Conservation (phyloP, 2,113 vertebrate species). For the Zosterops japonicus region DNA sequence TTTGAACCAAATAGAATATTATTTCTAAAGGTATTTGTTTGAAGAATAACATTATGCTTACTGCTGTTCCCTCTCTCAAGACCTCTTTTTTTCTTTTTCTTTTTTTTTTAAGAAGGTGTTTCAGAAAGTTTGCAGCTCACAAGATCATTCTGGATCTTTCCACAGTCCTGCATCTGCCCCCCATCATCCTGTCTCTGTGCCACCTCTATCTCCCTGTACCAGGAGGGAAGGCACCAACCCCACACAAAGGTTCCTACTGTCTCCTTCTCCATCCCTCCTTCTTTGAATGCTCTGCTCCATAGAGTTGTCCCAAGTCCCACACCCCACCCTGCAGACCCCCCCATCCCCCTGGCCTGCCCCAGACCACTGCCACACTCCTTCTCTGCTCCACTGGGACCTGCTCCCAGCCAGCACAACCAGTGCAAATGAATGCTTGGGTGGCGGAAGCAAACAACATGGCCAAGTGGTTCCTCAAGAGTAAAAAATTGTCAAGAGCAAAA, state of each 20-base stretch:
- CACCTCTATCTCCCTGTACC: neutral
- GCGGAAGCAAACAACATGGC: neutral
- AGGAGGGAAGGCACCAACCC: neutral
- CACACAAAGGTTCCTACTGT: neutral
- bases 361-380: neutral
- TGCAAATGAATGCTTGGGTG: neutral
- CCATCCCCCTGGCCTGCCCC: neutral
- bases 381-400: rapidly evolving
- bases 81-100: neutral
- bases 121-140: neutral
- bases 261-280: neutral
- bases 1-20: constrained; percentile 70
- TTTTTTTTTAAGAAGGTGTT: neutral
- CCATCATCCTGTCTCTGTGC: rapidly evolving
- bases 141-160: neutral
- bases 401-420: rapidly evolving
- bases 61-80: neutral
- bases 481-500: neutral
- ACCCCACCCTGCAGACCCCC: neutral
- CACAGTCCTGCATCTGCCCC: neutral
- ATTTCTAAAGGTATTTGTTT: constrained; percentile 72
- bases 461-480: neutral
- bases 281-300: neutral
- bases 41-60: constrained; percentile 27
- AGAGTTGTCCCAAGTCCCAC: neutral